Evolutionary conservation across 2,797 vertebrate species (phyloP).

Genomic region (Galaxias olidus): DNA sequence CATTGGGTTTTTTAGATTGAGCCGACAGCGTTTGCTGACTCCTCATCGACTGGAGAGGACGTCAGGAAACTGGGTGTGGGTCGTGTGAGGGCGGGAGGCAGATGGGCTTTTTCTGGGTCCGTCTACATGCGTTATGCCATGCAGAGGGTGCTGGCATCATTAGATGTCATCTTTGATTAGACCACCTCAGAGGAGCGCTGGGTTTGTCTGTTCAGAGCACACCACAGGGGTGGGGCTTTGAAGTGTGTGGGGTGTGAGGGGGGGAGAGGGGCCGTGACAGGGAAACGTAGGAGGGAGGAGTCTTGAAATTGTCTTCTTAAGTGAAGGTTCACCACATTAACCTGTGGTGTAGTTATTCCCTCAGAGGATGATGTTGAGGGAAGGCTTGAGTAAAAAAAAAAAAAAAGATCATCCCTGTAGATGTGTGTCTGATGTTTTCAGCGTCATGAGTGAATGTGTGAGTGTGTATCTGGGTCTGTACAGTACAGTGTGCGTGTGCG

Average conservation of each 20-base stretch:
- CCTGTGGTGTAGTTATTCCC: constrained; percentile 25
- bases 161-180: constrained; percentile 60
- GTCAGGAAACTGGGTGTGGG: constrained; percentile 33
- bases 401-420: neutral
- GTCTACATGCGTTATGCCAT: constrained; percentile 62
- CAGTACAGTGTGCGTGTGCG: neutral
- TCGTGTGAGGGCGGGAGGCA: constrained; percentile 65
- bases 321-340: constrained; percentile 24
- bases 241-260: constrained; percentile 54
- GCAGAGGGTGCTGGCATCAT: constrained; percentile 54
- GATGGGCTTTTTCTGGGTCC: constrained; percentile 57
- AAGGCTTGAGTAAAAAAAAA: neutral
- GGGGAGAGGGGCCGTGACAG: constrained; percentile 49
- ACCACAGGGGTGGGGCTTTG: constrained; percentile 45
- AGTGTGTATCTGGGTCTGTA: neutral
- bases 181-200: constrained; percentile 32
- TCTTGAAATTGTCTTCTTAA: constrained; percentile 38
- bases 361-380: neutral
- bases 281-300: constrained; percentile 32
- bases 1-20: neutral
- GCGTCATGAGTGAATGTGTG: neutral
- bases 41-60: too few relatives aligned
- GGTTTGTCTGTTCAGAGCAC: constrained; percentile 31
- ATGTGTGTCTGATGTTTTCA: neutral
- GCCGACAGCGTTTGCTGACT: neutral